Conservation (phyloP, 2,888 invertebrate species). For the Incurvaria masculella region DNA sequence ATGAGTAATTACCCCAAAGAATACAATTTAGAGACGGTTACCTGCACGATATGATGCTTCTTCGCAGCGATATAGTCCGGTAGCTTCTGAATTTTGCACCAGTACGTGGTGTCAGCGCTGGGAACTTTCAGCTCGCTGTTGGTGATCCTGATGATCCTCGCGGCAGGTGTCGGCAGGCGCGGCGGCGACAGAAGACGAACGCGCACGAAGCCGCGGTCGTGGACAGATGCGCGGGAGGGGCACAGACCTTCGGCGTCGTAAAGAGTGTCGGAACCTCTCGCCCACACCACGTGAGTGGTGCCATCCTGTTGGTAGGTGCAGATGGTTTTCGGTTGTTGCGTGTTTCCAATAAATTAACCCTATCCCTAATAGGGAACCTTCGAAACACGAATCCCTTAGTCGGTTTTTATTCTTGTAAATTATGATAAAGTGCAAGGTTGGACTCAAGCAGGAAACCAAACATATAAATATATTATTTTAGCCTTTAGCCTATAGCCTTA, state of each 20-base stretch:
- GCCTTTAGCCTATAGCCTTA: too few relatives aligned
- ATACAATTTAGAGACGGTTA: too few relatives aligned
- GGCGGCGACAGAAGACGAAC: constrained; percentile 61
- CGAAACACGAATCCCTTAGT: too few relatives aligned
- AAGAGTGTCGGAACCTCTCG: constrained; percentile 72
- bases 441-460: too few relatives aligned
- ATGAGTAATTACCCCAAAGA: too few relatives aligned
- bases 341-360: too few relatives aligned
- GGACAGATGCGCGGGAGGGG: constrained; percentile 46
- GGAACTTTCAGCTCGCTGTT: constrained; percentile 73
- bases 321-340: too few relatives aligned
- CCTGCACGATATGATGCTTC: constrained; percentile 79
- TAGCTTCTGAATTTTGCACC: constrained; percentile 87
- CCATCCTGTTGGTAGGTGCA: constrained; percentile 80
- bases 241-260: constrained; percentile 65
- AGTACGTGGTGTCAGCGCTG: constrained; percentile 88
- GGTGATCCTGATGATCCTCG: constrained; percentile 59
- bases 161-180: constrained; percentile 35
- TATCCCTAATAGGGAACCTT: too few relatives aligned
- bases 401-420: too few relatives aligned
- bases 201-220: constrained; percentile 71
- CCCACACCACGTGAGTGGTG: constrained; percentile 86
- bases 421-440: too few relatives aligned
- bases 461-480: too few relatives aligned
- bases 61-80: constrained; percentile 62